phyloP scores from a whole-genome alignment of 2,797 vertebrate species.

The Danionella dracula region DNA sequence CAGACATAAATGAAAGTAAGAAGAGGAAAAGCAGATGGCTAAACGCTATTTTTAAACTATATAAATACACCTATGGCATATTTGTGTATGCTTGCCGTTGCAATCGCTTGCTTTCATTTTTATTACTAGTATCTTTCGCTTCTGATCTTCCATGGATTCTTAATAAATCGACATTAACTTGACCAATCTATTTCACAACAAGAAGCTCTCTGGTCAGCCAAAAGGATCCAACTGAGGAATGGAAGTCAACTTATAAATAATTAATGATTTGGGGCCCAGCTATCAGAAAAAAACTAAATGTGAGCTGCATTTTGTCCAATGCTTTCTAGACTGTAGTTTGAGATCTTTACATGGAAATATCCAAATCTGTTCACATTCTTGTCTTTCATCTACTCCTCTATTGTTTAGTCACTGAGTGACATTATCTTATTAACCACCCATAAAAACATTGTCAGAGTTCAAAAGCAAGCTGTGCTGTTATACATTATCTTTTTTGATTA shows the following conservation, averaged over 20 bases:
- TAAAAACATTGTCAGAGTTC: too few species aligned
- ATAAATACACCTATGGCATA: background rate
- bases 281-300: constrained; percentile 6
- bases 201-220: constrained; percentile 19
- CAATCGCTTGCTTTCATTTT: background rate
- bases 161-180: background rate
- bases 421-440: too few species aligned
- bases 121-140: too few species aligned
- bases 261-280: constrained; percentile 12
- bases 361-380: too few species aligned
- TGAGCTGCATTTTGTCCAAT: too few species aligned
- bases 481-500: too few species aligned
- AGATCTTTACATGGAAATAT: too few species aligned
- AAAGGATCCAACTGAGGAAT: constrained; percentile 29
- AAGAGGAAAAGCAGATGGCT: background rate
- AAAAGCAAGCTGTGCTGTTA: too few species aligned
- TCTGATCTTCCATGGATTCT: background rate
- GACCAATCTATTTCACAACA: constrained; percentile 13
- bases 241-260: constrained; percentile 24
- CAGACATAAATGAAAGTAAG: too few species aligned
- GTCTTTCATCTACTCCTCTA: too few species aligned
- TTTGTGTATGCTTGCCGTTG: background rate
- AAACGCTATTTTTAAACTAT: background rate
- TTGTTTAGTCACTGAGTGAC: too few species aligned
- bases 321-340: too few species aligned